These are phyloP conservation scores for Cecropterus lyciades DNA, from an alignment of 1,140 invertebrate species.

Conservation along the genomic window DNA sequence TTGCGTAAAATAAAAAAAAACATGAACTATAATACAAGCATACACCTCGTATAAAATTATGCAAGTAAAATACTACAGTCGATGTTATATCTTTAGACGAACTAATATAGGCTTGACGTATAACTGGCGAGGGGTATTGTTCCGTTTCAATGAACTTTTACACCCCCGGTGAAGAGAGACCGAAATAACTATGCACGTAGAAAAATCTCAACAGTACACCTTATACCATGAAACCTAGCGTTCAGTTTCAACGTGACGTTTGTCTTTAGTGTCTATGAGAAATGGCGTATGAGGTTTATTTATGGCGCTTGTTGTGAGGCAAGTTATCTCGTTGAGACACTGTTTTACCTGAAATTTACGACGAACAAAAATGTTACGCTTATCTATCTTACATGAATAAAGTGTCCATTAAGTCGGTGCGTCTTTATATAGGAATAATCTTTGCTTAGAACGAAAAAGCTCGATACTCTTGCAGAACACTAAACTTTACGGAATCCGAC, in stretches of 20 bases:
- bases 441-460: too few relatives aligned
- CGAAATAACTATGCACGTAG: slow-evolving; percentile 16
- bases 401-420: background rate
- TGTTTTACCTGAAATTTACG: slow-evolving; percentile 35
- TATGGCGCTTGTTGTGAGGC: slow-evolving; percentile 32
- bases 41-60: background rate
- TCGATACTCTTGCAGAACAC: too few relatives aligned
- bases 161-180: slow-evolving; percentile 6
- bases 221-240: background rate
- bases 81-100: background rate
- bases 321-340: slow-evolving; percentile 31
- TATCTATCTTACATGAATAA: slow-evolving; percentile 15
- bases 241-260: slow-evolving; percentile 10
- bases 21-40: too few relatives aligned
- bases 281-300: slow-evolving; percentile 31
- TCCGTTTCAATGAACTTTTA: slow-evolving; percentile 27
- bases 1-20: too few relatives aligned
- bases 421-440: background rate
- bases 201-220: slow-evolving; percentile 1
- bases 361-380: slow-evolving; percentile 29
- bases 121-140: slow-evolving; percentile 7
- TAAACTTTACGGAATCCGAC: too few relatives aligned
- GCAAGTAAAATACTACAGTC: background rate
- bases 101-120: slow-evolving; percentile 15
- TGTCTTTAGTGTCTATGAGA: slow-evolving; percentile 13